Evolutionary conservation across 2,888 invertebrate genomes (phyloP), one percentile per base, ranked within the genome.

Genomic region (Frankliniella intonsa): DNA sequence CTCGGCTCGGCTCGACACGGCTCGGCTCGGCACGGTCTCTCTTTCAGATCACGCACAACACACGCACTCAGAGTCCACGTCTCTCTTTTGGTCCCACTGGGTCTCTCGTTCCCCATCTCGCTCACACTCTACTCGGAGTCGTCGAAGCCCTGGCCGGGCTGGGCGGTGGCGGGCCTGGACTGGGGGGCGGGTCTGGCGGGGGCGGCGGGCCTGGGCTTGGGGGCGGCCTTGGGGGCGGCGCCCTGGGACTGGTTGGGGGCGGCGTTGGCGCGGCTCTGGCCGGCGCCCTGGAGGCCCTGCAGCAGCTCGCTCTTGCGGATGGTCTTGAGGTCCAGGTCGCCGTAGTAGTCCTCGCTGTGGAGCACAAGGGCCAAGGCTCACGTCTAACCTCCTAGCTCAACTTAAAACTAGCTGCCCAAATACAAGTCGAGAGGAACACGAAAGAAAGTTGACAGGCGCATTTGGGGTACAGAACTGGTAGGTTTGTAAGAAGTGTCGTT

Each of bases 291-390:
- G 87, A 94, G 91, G 86, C 96, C 96, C 87, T 95, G 92, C 88
- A 95, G 92, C 86, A 96, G 92, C 90, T 97, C 96, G 90, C 95
- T 95, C 92, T 97, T 97, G 90, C 95, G 93, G 92, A 96, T 95
- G 90, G 93, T 92, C 93, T 97, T 97, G 91, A 97, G 91, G 90
- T 97, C 97, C 93, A 96, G 90, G 90, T 96, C 96, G 86, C 97
- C 97, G 88, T 97, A 97, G 93, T 97, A 97, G 93, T 97, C 96
- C 92, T 97, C 96, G 92, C 97, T 96, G 94, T 91, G 92, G 91
- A 89, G 85, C 38, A 50, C 62, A 62, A 62, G 62, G 62, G n/a
- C n/a, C n/a, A n/a, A n/a, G n/a, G 17, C 11, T 62, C 62, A 62
- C 62, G 38, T 38, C 38, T 38, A 38, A 5, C 38, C 38, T 2